Evolutionary conservation across 2,888 invertebrate species (phyloP), one percentile per base, ranked within the genome.

Genomic region (Latheticus oryzae): DNA sequence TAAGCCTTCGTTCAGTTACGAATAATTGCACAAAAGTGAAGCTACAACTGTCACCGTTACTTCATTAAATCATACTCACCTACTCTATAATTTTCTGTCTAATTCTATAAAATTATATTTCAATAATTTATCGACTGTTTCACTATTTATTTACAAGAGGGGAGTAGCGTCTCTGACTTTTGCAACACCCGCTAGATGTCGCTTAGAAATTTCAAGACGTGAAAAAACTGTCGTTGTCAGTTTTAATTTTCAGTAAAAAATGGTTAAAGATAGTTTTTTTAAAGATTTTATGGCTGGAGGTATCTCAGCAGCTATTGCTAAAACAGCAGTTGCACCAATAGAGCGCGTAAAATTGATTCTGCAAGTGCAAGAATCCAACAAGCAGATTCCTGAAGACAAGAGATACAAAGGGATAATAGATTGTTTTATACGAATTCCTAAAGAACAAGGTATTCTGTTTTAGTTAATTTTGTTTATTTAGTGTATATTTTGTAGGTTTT

Each of bases 341-440:
- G 47, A 47, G n/a, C 21, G 47, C 2, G 47, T 47, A n/a, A 47
- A 47, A n/a, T 23, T 47, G 13, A 47, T 47, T 5, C 33, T 47
- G 12, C 47, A 47, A 9, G 47, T 47, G 24, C 47, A 47, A 12
- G 8, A 47, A 3, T 15, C 47, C 8, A 47, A 47, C 47, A 47
- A 47, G 15, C 47, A 47, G 24, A 47, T 47, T 11, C 23, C 47
- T 5, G 23, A 33, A 21, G 47, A 47, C 13, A 12, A 47, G 9
- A 17, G 47, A 5, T 47, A 47, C 21, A 47, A 47, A 12, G 47
- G 47, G 15, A 47, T 47, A 23, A 28, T 50, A 5, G 50, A 50
- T n/a, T 50, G 50, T 11, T 86, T 87, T 71, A 76, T 84, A 17
- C 82, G 86, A 61, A 86, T 87, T 71, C 85, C 85, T 9, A 83